Percentiles rank a stretch among this genome's conserved stretches.
Evolutionary conservation across 2,113 vertebrate species (phyloP).

Genomic region (Megaptera novaeangliae): DNA sequence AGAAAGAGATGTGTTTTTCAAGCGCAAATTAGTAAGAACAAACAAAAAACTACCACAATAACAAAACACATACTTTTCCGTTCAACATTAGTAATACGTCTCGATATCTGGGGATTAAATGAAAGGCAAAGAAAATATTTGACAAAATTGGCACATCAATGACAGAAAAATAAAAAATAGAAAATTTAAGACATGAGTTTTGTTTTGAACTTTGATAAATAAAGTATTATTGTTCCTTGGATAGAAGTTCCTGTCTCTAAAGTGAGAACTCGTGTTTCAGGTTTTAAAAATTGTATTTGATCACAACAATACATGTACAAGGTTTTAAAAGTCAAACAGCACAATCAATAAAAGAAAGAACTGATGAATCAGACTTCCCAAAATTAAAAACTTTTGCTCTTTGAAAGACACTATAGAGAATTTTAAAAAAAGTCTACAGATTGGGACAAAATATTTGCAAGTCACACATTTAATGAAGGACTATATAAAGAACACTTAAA

Average conservation of each 20-base stretch:
- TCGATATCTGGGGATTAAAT: background rate
- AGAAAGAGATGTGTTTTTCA: background rate
- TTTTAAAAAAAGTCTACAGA: background rate
- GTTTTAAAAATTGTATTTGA: background rate
- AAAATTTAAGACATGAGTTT: background rate
- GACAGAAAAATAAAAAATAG: background rate
- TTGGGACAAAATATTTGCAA: background rate
- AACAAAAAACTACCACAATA: background rate
- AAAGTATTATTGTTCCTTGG: background rate
- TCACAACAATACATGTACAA: background rate
- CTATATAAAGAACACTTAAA: background rate
- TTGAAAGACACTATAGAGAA: background rate
- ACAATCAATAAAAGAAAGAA: background rate
- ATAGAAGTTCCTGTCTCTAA: background rate
- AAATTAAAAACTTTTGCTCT: background rate
- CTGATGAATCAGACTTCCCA: background rate
- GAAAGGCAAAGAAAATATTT: background rate
- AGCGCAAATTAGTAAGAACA: constrained; percentile 9
- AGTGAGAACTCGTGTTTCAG: background rate
- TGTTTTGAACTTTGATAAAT: background rate
- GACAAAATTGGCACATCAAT: background rate
- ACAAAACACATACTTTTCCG: background rate
- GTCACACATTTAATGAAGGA: background rate
- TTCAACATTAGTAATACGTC: background rate
- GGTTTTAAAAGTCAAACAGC: background rate